Conservation (phyloP, 1,140 invertebrate species). For the Drosophila auraria region DNA sequence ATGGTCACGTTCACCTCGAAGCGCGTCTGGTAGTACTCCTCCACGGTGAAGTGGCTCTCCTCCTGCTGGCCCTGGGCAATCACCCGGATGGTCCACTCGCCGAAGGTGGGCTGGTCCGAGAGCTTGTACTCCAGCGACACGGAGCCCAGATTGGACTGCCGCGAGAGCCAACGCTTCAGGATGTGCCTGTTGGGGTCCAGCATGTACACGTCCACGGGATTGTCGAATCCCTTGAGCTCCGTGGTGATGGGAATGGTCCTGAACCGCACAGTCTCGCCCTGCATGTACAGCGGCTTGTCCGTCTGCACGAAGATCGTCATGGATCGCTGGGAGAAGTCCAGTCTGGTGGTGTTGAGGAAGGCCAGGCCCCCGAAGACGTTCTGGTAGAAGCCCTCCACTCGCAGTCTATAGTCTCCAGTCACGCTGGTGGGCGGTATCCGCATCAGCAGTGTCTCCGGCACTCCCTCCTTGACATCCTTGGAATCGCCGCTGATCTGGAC, state of each 20-base stretch:
- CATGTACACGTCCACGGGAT: conserved; percentile 95
- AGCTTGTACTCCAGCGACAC: conserved; percentile 95
- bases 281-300: conserved; percentile 98
- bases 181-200: conserved; percentile 94
- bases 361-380: conserved; percentile 93
- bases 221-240: conserved; percentile 93
- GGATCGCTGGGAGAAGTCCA: conserved; percentile 94
- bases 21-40: conserved; percentile 97
- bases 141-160: conserved; percentile 94
- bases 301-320: conserved; percentile 98
- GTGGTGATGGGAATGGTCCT: conserved; percentile 95
- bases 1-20: conserved; percentile 98
- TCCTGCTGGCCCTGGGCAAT: conserved; percentile 95
- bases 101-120: conserved; percentile 96
- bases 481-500: conserved; percentile 93
- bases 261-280: conserved; percentile 95
- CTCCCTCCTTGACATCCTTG: conserved; percentile 91
- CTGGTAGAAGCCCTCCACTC: conserved; percentile 95
- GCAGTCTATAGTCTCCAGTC: conserved; percentile 92
- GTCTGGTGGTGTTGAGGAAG: conserved; percentile 92
- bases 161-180: conserved; percentile 95
- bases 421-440: conserved; percentile 93
- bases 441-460: conserved; percentile 93
- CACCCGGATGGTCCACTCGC: conserved; percentile 95
- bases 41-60: conserved; percentile 93